Conservation (phyloP, 2,888 invertebrate genomes). For the Synanthedon andrenaeformis region DNA sequence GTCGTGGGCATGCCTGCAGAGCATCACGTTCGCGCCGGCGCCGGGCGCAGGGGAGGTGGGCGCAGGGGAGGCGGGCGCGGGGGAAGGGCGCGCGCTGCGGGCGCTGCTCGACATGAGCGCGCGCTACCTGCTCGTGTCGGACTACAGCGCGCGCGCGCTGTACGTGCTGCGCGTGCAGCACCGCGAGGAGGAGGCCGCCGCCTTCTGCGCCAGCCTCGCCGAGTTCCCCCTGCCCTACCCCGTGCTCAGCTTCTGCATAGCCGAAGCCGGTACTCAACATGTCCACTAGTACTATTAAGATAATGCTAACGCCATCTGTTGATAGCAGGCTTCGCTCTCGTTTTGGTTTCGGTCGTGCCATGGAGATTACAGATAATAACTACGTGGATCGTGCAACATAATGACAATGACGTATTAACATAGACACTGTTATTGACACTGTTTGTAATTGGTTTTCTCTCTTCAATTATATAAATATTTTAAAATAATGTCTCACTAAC, state of each 20-base stretch:
- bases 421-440: no score
- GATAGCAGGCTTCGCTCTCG: no score
- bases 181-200: slow-evolving; percentile 61
- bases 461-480: no score
- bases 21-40: slow-evolving; percentile 75
- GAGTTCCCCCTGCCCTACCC: slow-evolving; percentile 91
- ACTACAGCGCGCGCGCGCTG: slow-evolving; percentile 84
- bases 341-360: no score
- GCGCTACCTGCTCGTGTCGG: slow-evolving; percentile 87
- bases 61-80: slow-evolving; percentile 38
- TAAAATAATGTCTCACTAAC: no score
- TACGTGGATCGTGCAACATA: no score
- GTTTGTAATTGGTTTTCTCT: no score
- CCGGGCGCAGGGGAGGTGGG: slow-evolving; percentile 26
- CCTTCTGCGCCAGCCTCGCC: slow-evolving; percentile 80
- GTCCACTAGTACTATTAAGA: neutral
- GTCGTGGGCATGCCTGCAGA: slow-evolving; percentile 94
- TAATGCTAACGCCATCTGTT: no score
- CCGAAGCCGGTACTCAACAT: slow-evolving; percentile 74
- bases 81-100: slow-evolving; percentile 62
- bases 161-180: slow-evolving; percentile 81
- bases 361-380: no score
- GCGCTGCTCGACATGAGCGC: slow-evolving; percentile 88
- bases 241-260: slow-evolving; percentile 89
- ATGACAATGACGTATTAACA: no score